Conservation (phyloP, 2,797 vertebrate genomes). For the Salmo trutta region DNA sequence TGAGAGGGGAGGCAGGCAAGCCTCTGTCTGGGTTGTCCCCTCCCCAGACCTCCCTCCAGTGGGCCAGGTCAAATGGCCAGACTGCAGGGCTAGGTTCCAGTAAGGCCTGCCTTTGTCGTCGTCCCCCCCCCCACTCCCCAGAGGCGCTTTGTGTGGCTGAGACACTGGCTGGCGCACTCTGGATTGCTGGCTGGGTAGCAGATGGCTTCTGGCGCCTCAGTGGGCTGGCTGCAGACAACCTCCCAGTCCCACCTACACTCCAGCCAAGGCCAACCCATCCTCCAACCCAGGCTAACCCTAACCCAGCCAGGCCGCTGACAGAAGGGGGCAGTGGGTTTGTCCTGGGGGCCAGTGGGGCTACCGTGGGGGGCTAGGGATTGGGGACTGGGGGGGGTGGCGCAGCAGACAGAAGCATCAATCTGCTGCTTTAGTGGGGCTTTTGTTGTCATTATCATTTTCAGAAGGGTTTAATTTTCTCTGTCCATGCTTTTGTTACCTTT, state of each 20-base stretch:
- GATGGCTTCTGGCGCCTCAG: conserved; percentile 89
- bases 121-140: conserved; percentile 52
- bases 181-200: conserved; percentile 79
- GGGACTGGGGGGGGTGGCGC: not conserved
- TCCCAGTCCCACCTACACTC: conserved; percentile 1
- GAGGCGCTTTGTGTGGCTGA: conserved; percentile 65
- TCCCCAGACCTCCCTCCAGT: conserved; percentile 24
- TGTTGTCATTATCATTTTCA: conserved; percentile 52
- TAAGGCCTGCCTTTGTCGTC: conserved; percentile 49
- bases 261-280: conserved; percentile 35
- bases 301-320: conserved; percentile 52
- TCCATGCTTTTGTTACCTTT: conserved; percentile 52
- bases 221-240: conserved; percentile 73
- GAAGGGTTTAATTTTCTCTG: conserved; percentile 45
- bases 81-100: conserved; percentile 40
- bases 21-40: conserved; percentile 70
- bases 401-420: conserved; percentile 48
- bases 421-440: conserved; percentile 55
- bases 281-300: conserved; percentile 51
- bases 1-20: conserved; percentile 17
- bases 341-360: not conserved
- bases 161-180: conserved; percentile 2
- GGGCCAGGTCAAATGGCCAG: too few relatives aligned
- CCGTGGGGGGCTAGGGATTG: not conserved
- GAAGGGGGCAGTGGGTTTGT: conserved; percentile 24